Base-by-base conservation (phyloP, 2,113 vertebrate species). In the Neotragus moschatus region DNA sequence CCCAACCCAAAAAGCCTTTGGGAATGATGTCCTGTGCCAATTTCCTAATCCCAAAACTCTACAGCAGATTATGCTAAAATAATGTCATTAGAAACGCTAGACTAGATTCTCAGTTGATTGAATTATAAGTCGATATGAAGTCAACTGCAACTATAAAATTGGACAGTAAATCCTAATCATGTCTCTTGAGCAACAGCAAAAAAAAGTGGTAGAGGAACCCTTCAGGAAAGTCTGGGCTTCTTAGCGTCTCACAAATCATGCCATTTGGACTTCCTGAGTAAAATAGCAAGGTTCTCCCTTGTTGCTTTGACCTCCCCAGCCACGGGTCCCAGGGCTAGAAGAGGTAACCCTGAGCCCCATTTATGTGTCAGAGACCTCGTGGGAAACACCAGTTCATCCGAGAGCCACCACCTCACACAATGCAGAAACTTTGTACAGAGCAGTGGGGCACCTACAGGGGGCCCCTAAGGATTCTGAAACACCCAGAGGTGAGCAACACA, bases 21-120 rank as follows among this genome's bases (percentile, higher is more conserved):
- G 33, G 91, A 96, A 91, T 43, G 79, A 17, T 55, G 26, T 85
- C 58, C 36, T 86, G 81, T 43, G 70, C 43, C 96, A 95, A 16
- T 51, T 98, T 89, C 45, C 89, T 91, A 82, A 60, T 36, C 70
- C 61, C 30, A 16, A 47, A 81, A 85, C 55, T 70, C 84, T 61
- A 61, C 28, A 82, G 25, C n/a, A 61, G 53, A 63, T 86, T 93
- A 66, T 88, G 30, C 43, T 45, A 82, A 81, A 60, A 93, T 51
- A 79, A 87, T 89, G 58, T 58, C 49, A 33, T 93, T 93, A 79
- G 36, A 96, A 56, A 79, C 21, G 33, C 49, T 63, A 85, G 51
- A 28, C 56, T 90, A 51, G n/a, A 81, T 49, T 92, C 75, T 91
- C 79, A 51, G 80, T 82, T 89, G 87, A 73, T 75, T 75, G 82